These are phyloP conservation scores for Cydia fagiglandana DNA, from an alignment of 1,140 invertebrate species.

Conservation along the genomic window DNA sequence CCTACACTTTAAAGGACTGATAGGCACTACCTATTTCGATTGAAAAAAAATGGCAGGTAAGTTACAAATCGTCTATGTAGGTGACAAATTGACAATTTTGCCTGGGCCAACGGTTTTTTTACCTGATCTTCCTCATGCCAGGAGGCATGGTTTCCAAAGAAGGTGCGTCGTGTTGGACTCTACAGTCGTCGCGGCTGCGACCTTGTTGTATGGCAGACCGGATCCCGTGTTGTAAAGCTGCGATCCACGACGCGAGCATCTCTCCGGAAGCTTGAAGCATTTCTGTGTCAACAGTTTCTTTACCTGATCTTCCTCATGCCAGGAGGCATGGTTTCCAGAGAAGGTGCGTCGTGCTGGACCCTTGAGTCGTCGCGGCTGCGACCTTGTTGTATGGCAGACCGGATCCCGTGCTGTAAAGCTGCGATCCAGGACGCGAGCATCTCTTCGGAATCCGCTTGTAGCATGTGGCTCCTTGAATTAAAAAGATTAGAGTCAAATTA, in stretches of 20 bases:
- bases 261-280: constrained; percentile 93
- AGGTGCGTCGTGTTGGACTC: constrained; percentile 56
- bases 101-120: constrained; percentile 12
- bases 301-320: constrained; percentile 70
- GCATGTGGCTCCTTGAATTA: constrained; percentile 90
- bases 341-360: constrained; percentile 56
- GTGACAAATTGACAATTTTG: no score
- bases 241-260: constrained; percentile 92
- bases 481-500: neutral
- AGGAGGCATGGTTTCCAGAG: constrained; percentile 46
- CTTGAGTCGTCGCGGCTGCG: constrained; percentile 66
- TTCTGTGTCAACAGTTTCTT: constrained; percentile 7
- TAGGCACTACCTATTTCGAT: no score
- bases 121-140: constrained; percentile 70
- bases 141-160: constrained; percentile 49
- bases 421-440: constrained; percentile 93
- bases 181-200: constrained; percentile 63
- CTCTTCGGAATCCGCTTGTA: constrained; percentile 97
- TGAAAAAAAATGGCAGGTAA: neutral
- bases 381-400: constrained; percentile 86
- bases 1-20: no score
- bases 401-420: constrained; percentile 93
- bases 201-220: constrained; percentile 87
- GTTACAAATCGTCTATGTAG: neutral
- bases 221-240: constrained; percentile 92